These are phyloP conservation scores for Calliopsis andreniformis DNA, from an alignment of 1,140 invertebrate species.

Conservation along the genomic window DNA sequence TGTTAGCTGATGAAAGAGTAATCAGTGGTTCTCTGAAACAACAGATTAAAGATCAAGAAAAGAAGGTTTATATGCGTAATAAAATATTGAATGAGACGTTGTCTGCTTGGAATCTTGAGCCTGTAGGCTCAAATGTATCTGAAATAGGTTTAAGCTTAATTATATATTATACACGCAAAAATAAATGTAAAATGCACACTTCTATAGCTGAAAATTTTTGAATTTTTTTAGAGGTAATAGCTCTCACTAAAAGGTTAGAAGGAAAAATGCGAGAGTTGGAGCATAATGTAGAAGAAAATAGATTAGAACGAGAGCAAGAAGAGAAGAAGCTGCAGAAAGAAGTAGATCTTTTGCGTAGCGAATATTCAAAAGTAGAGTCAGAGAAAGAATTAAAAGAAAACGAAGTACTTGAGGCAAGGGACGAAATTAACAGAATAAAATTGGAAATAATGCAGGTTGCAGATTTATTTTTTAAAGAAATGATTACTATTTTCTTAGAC, in stretches of 20 bases:
- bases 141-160: constrained; percentile 59
- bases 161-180: constrained; percentile 2
- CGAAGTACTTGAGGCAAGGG: constrained; percentile 81
- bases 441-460: constrained; percentile 67
- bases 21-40: constrained; percentile 68
- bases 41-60: constrained; percentile 70
- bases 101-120: constrained; percentile 63
- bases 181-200: constrained; percentile 31
- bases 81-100: constrained; percentile 65
- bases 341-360: constrained; percentile 79
- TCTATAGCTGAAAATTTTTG: constrained; percentile 20
- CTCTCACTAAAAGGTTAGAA: constrained; percentile 71
- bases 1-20: constrained; percentile 65
- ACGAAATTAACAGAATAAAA: constrained; percentile 77
- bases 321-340: constrained; percentile 80
- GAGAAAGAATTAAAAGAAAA: constrained; percentile 81
- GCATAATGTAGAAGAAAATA: constrained; percentile 75
- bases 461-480: constrained; percentile 13
- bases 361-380: constrained; percentile 77
- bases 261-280: constrained; percentile 77
- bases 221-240: constrained; percentile 65
- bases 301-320: constrained; percentile 76
- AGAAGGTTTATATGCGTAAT: constrained; percentile 67
- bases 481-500: not conserved
- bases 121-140: constrained; percentile 50